Evolutionary conservation across 1,140 invertebrate genomes (phyloP).

Genomic region (Dendrolimus punctatus): DNA sequence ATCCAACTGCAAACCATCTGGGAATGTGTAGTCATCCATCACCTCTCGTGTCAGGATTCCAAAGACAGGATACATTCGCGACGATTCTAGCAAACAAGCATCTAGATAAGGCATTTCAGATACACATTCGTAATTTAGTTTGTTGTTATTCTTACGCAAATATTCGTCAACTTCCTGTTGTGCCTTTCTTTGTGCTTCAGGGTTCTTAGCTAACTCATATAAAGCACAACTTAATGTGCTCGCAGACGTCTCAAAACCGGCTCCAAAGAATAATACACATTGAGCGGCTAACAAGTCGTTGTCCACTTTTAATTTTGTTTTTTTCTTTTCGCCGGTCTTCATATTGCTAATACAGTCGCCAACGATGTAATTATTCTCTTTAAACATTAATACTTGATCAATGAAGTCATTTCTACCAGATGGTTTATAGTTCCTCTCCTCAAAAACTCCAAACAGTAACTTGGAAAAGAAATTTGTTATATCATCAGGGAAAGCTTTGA

Average conservation of each 20-base stretch:
- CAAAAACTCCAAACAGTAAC: constrained; percentile 1
- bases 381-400: constrained; percentile 4
- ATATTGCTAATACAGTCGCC: constrained; percentile 5
- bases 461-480: constrained; percentile 4
- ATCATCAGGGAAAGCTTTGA: constrained; percentile 1
- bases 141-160: constrained; percentile 38
- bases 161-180: constrained; percentile 70
- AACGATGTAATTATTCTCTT: constrained; percentile 1
- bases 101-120: constrained; percentile 46
- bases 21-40: constrained; percentile 47
- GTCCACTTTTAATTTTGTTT: constrained; percentile 12
- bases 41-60: constrained; percentile 30
- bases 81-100: constrained; percentile 32
- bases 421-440: constrained; percentile 2
- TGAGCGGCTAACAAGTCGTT: constrained; percentile 36
- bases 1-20: constrained; percentile 28
- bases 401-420: constrained; percentile 6
- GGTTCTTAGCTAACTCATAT: constrained; percentile 17
- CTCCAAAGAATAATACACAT: constrained; percentile 53
- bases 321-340: constrained; percentile 9
- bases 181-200: constrained; percentile 70
- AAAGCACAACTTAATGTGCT: constrained; percentile 25
- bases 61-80: constrained; percentile 42
- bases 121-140: constrained; percentile 51
- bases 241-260: constrained; percentile 28